Conservation (phyloP, 2,113 vertebrate genomes). For the Megaptera novaeangliae region DNA sequence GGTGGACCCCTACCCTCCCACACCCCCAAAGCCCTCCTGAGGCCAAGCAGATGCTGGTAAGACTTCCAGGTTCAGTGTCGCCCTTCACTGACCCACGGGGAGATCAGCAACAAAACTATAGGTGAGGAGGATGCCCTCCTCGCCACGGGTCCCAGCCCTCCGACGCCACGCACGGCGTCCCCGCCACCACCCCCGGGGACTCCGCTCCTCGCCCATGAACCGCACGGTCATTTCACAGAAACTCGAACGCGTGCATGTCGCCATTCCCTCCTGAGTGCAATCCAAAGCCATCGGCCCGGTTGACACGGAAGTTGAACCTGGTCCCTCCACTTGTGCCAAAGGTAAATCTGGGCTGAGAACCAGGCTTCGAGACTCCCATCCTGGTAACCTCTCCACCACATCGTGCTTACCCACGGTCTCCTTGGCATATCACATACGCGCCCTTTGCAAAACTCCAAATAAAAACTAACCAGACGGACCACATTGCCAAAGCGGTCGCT, state of each 20-base stretch:
- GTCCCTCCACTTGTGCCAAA: background rate
- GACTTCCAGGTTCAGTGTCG: no score
- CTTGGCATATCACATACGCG: rapidly evolving
- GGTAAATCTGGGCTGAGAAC: background rate
- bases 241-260: rapidly evolving
- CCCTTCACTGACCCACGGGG: background rate
- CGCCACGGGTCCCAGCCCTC: rapidly evolving
- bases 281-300: rapidly evolving
- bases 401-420: rapidly evolving
- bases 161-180: background rate
- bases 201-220: background rate
- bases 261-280: background rate
- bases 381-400: background rate
- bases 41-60: background rate
- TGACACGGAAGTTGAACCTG: background rate
- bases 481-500: background rate
- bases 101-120: background rate
- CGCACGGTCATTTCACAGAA: background rate
- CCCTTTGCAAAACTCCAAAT: background rate
- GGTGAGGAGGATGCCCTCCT: background rate
- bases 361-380: background rate
- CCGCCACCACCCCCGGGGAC: rapidly evolving
- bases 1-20: background rate
- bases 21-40: no score
- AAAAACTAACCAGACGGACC: background rate